A percentile compares a stretch with the other conserved stretches of the same genome.
phyloP scores from a whole-genome alignment of 1,140 invertebrate species.

The Pseudobourletiella spinata region DNA sequence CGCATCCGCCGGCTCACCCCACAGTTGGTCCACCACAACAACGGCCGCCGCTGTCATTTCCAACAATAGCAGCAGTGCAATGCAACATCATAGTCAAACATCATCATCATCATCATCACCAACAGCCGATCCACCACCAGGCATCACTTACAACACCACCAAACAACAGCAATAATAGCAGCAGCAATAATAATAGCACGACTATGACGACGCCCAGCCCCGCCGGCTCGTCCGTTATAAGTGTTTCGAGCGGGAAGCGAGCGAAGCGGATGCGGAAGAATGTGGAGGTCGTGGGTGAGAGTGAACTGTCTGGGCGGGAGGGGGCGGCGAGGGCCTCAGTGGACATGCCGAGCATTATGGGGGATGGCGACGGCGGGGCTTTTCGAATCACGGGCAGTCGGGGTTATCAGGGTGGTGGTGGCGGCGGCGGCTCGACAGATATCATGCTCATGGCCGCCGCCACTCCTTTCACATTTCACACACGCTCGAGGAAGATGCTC shows the following conservation, averaged over 20 bases:
- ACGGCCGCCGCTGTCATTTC: not conserved
- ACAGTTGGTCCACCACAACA: conserved; percentile 19
- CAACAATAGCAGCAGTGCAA: too few relatives aligned
- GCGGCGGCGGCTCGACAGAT: not conserved
- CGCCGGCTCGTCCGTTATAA: not conserved
- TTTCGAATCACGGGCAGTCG: too few relatives aligned
- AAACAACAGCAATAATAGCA: too few relatives aligned
- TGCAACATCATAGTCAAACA: too few relatives aligned
- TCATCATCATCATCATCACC: too few relatives aligned
- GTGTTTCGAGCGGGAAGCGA: not conserved
- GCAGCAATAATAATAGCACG: too few relatives aligned
- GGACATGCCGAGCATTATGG: not conserved
- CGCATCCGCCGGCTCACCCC: conserved; percentile 19
- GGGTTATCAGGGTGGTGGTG: too few relatives aligned
- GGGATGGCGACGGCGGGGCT: not conserved
- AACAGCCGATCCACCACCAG: too few relatives aligned
- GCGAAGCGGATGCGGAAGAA: not conserved
- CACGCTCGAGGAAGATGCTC: conserved; percentile 4
- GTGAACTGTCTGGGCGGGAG: not conserved
- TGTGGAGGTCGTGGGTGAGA: not conserved
- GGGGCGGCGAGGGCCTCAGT: not conserved
- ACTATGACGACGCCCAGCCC: not conserved
- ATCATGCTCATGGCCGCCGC: conserved; percentile 7
- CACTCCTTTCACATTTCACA: conserved; percentile 17
- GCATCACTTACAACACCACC: too few relatives aligned